Conservation (phyloP, 2,113 vertebrate genomes). For the Lanius ludovicianus region DNA sequence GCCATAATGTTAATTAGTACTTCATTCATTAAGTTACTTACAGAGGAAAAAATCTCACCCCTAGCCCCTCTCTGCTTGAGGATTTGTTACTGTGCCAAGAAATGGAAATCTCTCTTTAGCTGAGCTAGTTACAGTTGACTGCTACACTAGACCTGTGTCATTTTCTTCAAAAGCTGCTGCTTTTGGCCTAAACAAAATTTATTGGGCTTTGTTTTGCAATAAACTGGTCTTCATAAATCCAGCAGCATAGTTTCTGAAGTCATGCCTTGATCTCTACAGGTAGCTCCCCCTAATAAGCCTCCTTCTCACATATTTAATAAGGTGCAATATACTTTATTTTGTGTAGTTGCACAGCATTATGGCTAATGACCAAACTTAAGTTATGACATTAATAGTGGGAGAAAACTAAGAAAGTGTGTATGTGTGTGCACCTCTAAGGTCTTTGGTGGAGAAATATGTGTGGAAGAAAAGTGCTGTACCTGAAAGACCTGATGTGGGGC, state of each 20-base stretch:
- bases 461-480: not conserved
- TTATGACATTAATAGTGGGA: not conserved
- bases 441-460: not conserved
- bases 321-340: not conserved
- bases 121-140: slow-evolving; percentile 60
- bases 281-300: not conserved
- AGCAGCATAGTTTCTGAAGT: slow-evolving; percentile 47
- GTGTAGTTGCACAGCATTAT: not conserved
- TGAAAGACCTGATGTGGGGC: not conserved
- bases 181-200: slow-evolving; percentile 57
- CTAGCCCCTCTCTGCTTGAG: slow-evolving; percentile 70
- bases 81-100: slow-evolving; percentile 75
- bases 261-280: not conserved
- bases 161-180: slow-evolving; percentile 44
- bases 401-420: not conserved
- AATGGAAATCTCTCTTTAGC: slow-evolving; percentile 63
- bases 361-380: not conserved
- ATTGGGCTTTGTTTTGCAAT: slow-evolving; percentile 21
- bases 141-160: slow-evolving; percentile 60
- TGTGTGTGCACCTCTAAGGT: not conserved
- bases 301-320: not conserved
- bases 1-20: slow-evolving; percentile 94
- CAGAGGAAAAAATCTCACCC: slow-evolving; percentile 80
- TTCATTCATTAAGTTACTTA: slow-evolving; percentile 93
- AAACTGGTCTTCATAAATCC: slow-evolving; percentile 7